These are phyloP conservation scores for Aphodius granarius DNA, from an alignment of 2,888 invertebrate species.

Conservation along the genomic window DNA sequence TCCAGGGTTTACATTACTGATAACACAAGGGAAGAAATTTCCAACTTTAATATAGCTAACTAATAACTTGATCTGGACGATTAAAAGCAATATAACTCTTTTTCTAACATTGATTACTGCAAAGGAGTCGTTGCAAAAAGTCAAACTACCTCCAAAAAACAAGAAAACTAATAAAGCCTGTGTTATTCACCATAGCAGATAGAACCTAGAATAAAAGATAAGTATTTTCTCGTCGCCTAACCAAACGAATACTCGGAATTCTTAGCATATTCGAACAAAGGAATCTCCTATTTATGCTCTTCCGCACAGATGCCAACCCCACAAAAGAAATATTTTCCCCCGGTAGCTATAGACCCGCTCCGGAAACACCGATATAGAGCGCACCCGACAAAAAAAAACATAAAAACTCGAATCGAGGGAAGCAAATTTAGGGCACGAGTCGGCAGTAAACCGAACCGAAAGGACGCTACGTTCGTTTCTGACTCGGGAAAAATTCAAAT, in stretches of 20 bases:
- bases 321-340: not conserved
- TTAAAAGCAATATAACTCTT: no score
- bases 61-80: no score
- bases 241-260: not conserved
- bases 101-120: no score
- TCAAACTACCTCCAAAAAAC: no score
- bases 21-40: no score
- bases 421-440: not conserved
- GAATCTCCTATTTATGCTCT: not conserved
- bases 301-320: not conserved
- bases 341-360: not conserved
- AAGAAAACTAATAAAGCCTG: no score
- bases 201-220: no score
- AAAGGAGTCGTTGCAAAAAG: no score
- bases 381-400: not conserved
- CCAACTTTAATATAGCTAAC: no score
- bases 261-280: not conserved
- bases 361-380: not conserved
- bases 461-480: not conserved
- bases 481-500: not conserved
- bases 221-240: not conserved
- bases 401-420: not conserved
- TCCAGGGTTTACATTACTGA: no score
- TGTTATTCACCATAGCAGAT: no score
- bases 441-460: not conserved